Evolutionary conservation across 1,140 invertebrate species (phyloP), one percentile per base, ranked within the genome.

Genomic region (Zaprionus capensis): DNA sequence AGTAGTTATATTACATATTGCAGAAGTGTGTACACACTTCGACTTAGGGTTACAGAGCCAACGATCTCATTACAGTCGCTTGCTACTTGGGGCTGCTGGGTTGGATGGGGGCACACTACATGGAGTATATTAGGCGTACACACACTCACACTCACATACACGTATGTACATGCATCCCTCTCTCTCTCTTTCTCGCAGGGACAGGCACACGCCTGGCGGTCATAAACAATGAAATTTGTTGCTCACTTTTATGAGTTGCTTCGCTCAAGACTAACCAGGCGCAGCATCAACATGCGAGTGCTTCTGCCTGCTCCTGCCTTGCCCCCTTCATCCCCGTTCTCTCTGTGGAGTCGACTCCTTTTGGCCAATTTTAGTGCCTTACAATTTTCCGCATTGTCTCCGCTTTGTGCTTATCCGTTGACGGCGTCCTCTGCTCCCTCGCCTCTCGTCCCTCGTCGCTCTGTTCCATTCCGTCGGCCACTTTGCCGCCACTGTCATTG

Each of bases 151-250:
- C 44, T 22, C 20, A 51, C 46, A 20, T 5, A 51, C 22, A 20
- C 46, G 1, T 22, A 3, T 49, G 4, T 22, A 5, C 2, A 17
- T 31, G 7, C n/a, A 17, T 46, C 36, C 36, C 15, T 17, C 41
- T 17, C 41, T n/a, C n/a, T 6, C 41, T 17, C 34, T 14, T 22
- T 51, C 58, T 58, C 57, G 44, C 34, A 55, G 41, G 36, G 46
- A 44, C 22, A 62, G 51, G 20, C 24, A 24, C 26, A 61, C 34
- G 53, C 31, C 20, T 46, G 24, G 31, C 66, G 65, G 75, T 62
- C 68, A 81, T 91, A 91, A 91, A 87, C 75, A 91, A 87, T 87
- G 87, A 81, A 91, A 86, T 91, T 91, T 91, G 87, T 91, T 91
- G 87, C 87, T 91, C 81, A 81, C 81, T 91, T 91, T 91, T 91